Evolutionary conservation across 2,113 vertebrate species (phyloP).

Genomic region (Pollimyrus isidori): DNA sequence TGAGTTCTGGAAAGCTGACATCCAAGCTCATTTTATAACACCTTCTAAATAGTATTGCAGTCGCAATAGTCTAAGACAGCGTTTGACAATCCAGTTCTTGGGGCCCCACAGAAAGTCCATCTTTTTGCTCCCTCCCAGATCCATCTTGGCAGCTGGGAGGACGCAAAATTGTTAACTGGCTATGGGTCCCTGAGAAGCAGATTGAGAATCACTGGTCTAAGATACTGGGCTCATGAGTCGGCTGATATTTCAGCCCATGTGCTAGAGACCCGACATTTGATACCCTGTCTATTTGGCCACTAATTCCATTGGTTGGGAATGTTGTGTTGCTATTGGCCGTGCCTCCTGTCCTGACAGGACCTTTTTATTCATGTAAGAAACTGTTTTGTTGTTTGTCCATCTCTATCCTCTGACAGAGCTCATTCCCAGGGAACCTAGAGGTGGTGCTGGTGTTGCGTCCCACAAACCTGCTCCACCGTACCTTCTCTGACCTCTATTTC

Average conservation of each 20-base stretch:
- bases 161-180: no score
- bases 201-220: not conserved
- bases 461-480: conserved; percentile 78
- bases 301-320: not conserved
- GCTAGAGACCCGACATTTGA: not conserved
- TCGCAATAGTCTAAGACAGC: not conserved
- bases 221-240: not conserved
- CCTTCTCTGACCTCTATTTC: conserved; percentile 83
- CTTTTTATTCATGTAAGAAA: not conserved
- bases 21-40: not conserved
- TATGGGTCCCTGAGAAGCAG: no score
- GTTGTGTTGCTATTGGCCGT: not conserved
- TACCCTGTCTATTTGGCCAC: not conserved
- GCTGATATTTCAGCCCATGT: not conserved
- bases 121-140: no score
- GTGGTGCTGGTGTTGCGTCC: conserved; percentile 88
- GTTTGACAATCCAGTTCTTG: no score
- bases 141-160: no score
- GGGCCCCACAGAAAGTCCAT: no score
- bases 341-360: not conserved
- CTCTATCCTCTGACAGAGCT: conserved; percentile 59
- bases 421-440: conserved; percentile 93
- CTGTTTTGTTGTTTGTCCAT: conserved; percentile 13
- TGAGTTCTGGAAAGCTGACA: not conserved
- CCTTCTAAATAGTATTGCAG: not conserved